Base-by-base conservation (phyloP, 2,113 vertebrate species). In the Equus przewalskii region DNA sequence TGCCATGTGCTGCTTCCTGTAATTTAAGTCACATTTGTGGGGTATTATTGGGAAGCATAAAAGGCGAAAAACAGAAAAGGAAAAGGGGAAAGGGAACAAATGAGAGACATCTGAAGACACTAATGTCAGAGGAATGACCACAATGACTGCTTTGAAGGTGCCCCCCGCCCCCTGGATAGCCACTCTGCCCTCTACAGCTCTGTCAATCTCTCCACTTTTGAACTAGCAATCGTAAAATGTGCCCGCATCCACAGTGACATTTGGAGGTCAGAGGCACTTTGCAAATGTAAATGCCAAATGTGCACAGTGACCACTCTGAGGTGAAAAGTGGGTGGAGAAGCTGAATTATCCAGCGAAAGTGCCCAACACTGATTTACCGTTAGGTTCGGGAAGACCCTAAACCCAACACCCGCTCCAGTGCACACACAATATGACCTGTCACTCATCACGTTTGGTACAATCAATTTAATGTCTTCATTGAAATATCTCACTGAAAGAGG, bases 381-480 rank as follows among this genome's bases (percentile, higher is more conserved):
- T 46, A 94, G 96, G 84, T 90, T 89, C 79, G 75, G 85, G 54
- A 46, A 87, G 94, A 51, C 84, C 60, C 2, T 75, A 60, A 92
- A 85, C 67, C 91, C 78, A 84, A n/a, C 54, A 69, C 81, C 36
- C 89, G 44, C 49, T 91, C 73, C 44, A 82, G 9, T 86, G 92
- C 72, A 26, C 36, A 3, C n/a, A 54, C 67, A 36, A 60, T 93
- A 36, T 85, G 83, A 87, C 91, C 96, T 64, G 56, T 98, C 97
- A 87, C 60, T 88, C 87, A 89, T 85, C 58, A 60, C 49, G 89
- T 58, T 19, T 70, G 67, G n/a, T 16, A n/a, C 78, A 70, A 70
- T 78, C 94, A 44, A 44, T 96, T 98, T 91, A 15, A 95, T 87
- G 92, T 88, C 92, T 84, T 93, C 95, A 85, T 97, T 97, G 96